Evolutionary conservation across 2,888 invertebrate genomes (phyloP).

Genomic region (Brachypalpus laphriformis): DNA sequence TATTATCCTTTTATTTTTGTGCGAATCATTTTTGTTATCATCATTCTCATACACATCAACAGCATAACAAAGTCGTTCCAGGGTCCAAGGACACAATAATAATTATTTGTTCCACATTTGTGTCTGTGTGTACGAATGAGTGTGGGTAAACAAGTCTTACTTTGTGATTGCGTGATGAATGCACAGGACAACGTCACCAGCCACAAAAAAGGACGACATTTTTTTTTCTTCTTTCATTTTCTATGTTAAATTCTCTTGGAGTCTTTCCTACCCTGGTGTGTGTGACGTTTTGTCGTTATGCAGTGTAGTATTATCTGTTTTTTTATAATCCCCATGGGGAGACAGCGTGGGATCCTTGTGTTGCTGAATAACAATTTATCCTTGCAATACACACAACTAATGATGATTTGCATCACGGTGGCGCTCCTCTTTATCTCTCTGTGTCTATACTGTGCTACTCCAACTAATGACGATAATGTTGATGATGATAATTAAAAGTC

Average conservation of each 20-base stretch:
- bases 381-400: conserved; percentile 20
- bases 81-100: conserved; percentile 57
- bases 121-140: background rate
- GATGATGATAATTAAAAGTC: conserved; percentile 29
- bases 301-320: background rate
- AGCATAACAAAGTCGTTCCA: background rate
- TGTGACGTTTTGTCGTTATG: background rate
- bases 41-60: background rate
- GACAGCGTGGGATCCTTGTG: background rate
- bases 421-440: background rate
- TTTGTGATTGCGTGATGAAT: conserved; percentile 61
- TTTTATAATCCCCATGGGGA: background rate
- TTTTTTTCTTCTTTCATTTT: conserved; percentile 5
- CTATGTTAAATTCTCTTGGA: conserved; percentile 2
- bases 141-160: conserved; percentile 42
- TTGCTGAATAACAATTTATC: conserved; percentile 5
- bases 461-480: conserved; percentile 25
- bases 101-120: conserved; percentile 40
- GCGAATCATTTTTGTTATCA: background rate
- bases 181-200: conserved; percentile 49
- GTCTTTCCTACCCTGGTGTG: background rate
- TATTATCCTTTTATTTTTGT: conserved; percentile 13
- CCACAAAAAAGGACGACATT: conserved; percentile 13
- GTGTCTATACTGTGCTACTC: background rate
- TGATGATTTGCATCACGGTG: conserved; percentile 22